Evolutionary conservation across 1,140 invertebrate genomes (phyloP).

Genomic region (Proales similis): DNA sequence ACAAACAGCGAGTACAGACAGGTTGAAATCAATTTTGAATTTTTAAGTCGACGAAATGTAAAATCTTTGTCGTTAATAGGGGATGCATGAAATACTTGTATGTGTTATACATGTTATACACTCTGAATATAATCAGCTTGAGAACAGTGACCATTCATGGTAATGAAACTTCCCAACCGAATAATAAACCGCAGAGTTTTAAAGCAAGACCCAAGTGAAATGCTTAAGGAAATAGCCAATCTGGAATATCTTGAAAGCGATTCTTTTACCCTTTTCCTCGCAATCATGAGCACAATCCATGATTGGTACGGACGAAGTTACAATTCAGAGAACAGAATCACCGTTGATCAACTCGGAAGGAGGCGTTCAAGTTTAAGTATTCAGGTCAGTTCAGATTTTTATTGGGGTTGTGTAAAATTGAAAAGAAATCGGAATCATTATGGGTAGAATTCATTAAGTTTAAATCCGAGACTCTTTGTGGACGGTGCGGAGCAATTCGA

Average conservation of each 20-base stretch:
- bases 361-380: too few species aligned
- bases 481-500: constrained; percentile 20
- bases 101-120: constrained; percentile 24
- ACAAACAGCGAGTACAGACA: constrained; percentile 28
- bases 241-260: constrained; percentile 28
- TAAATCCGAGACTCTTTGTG: constrained; percentile 20
- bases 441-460: constrained; percentile 9
- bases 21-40: constrained; percentile 1
- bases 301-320: constrained; percentile 23
- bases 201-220: constrained; percentile 1
- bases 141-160: not conserved
- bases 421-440: too few species aligned
- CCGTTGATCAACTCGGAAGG: too few species aligned
- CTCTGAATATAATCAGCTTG: constrained; percentile 20
- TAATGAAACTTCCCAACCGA: constrained; percentile 3
- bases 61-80: not conserved
- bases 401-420: too few species aligned
- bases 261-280: constrained; percentile 31
- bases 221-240: constrained; percentile 1
- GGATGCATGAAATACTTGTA: constrained; percentile 33
- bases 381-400: too few species aligned
- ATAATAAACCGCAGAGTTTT: not conserved
- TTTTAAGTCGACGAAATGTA: not conserved
- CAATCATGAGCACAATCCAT: constrained; percentile 27
- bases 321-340: constrained; percentile 8